Conservation (phyloP, 2,113 vertebrate genomes). For the Haplotaxodon microlepis region DNA sequence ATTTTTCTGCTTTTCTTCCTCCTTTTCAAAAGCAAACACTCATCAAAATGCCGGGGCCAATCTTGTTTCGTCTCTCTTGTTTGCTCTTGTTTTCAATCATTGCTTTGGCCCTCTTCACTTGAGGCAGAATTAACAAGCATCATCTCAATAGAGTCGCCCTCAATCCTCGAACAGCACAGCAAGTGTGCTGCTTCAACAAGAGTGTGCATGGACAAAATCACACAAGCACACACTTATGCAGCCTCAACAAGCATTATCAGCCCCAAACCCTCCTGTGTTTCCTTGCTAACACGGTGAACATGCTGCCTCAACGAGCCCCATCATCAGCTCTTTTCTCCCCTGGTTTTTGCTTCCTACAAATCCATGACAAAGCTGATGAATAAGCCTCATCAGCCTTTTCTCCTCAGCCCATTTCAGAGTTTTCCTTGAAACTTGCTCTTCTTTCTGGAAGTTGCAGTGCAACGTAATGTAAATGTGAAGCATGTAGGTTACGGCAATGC, state of each 20-base stretch:
- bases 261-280: neutral
- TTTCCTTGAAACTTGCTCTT: conserved; percentile 9
- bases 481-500: neutral
- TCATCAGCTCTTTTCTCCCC: conserved; percentile 52
- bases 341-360: conserved; percentile 35
- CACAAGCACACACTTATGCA: neutral
- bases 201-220: neutral
- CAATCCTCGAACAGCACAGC: conserved; percentile 1
- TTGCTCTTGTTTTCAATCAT: neutral
- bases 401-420: conserved; percentile 9
- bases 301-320: conserved; percentile 28
- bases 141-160: conserved; percentile 10
- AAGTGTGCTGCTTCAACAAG: conserved; percentile 26
- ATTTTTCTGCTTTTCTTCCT: neutral
- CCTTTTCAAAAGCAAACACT: neutral
- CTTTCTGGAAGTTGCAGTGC: neutral
- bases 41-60: neutral
- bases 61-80: neutral
- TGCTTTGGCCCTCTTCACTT: neutral
- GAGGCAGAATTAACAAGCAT: conserved; percentile 5
- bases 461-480: neutral
- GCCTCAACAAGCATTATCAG: conserved; percentile 17
- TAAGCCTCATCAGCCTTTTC: conserved; percentile 58
- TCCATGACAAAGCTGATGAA: conserved; percentile 55
- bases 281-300: conserved; percentile 22